phyloP scores from a whole-genome alignment of 1,140 invertebrate species.

The Neodiprion pinetum region DNA sequence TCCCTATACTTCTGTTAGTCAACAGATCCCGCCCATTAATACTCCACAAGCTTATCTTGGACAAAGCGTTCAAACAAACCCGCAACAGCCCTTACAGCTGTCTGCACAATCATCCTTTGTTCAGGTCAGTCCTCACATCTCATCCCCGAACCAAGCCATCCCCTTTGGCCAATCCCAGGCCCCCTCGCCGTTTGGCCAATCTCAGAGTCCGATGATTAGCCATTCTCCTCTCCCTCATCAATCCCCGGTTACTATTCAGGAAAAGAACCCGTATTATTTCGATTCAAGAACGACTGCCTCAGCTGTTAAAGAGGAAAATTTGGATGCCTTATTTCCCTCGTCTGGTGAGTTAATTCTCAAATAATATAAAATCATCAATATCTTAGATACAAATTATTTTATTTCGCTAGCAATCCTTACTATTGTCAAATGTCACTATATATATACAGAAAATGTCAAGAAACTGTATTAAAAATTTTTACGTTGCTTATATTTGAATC shows the following conservation, averaged over 20 bases:
- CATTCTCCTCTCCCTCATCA: constrained; percentile 53
- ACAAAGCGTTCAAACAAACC: constrained; percentile 28
- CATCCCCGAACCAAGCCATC: constrained; percentile 49
- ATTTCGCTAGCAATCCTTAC: too few relatives aligned
- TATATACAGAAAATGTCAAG: constrained; percentile 3
- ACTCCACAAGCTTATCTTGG: constrained; percentile 37
- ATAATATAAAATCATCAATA: not conserved
- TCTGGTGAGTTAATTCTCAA: constrained; percentile 47
- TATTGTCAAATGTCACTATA: too few relatives aligned
- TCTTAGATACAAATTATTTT: too few relatives aligned
- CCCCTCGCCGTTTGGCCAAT: constrained; percentile 44
- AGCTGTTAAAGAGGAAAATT: constrained; percentile 49
- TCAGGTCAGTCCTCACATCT: constrained; percentile 49
- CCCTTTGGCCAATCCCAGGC: constrained; percentile 41
- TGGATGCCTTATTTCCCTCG: constrained; percentile 60
- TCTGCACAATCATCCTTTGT: constrained; percentile 40
- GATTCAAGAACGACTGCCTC: constrained; percentile 37
- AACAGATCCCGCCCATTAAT: constrained; percentile 45
- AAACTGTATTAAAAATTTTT: not conserved
- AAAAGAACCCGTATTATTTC: constrained; percentile 52
- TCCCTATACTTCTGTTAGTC: constrained; percentile 47
- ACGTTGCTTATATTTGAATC: not conserved
- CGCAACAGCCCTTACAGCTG: constrained; percentile 42
- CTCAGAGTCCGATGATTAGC: constrained; percentile 54
- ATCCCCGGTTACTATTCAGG: constrained; percentile 54